Evolutionary conservation across 2,888 invertebrate species (phyloP), one percentile per base, ranked within the genome.

Genomic region (Himalopsyche tibetana): DNA sequence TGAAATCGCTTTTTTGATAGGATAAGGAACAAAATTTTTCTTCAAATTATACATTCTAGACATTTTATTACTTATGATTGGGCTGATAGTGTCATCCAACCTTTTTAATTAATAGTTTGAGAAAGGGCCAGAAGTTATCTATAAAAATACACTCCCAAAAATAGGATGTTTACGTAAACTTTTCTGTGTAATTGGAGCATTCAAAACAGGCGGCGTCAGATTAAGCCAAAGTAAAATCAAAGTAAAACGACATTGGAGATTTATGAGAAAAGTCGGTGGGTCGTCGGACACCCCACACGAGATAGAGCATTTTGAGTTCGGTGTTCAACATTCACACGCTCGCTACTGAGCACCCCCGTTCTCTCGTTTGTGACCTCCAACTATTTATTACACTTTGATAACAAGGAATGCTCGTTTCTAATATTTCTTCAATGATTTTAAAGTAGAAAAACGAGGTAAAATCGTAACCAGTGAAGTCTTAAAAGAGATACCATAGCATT

Each of bases 301-400:
- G 51, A 51, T 51, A 51, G 19, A 63, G 63, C 63, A 63, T 63
- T 63, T 63, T 19, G n/a, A 63, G 63, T 19, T n/a, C 63, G 19
- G 63, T 63, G 63, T 63, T 63, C 63, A 63, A 2, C n/a, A 28
- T 63, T 63, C 19, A 63, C 63, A 28, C 19, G 19, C 63, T 28
- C 63, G 19, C 63, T 15, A 63, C 63, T 63, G 63, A 63, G 28
- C 28, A 28, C 28, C 19, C 51, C 56, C 11, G 9, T 63, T 6
- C 63, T 63, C 63, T n/a, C 63, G 2, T 51, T 15, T 15, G 15
- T 8, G 19, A 19, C 63, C 19, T 63, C 19, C 63, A 63, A 63
- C 19, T 63, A 63, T 63, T 63, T 63, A 63, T 63, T 63, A 63
- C 63, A 19, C 63, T 63, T n/a, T 63, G 63, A 63, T 63, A 63